These are phyloP conservation scores for Capitulum mitella DNA, from an alignment of 2,888 invertebrate genomes.

Conservation along the genomic window DNA sequence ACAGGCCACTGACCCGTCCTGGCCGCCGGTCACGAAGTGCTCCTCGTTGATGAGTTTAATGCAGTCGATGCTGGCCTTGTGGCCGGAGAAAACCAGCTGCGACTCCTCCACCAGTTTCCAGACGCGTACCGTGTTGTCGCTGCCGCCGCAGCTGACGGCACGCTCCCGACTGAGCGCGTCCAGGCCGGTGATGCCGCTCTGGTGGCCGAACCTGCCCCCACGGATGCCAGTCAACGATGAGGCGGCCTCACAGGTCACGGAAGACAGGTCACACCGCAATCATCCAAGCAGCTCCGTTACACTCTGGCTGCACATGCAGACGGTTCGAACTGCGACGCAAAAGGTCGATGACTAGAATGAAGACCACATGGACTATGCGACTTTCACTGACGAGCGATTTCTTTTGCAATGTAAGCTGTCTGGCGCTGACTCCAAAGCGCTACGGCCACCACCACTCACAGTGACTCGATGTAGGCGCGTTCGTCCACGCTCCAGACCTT, in stretches of 20 bases:
- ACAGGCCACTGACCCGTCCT: constrained; percentile 75
- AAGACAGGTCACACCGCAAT: too few relatives aligned
- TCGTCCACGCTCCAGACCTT: constrained; percentile 95
- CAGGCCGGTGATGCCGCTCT: constrained; percentile 73
- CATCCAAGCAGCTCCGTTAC: too few relatives aligned
- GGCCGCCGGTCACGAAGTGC: constrained; percentile 83
- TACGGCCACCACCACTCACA: too few relatives aligned
- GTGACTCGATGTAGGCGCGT: constrained; percentile 89
- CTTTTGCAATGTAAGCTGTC: too few relatives aligned
- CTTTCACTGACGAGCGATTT: too few relatives aligned
- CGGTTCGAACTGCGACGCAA: too few relatives aligned
- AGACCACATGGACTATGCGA: too few relatives aligned
- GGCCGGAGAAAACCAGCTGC: constrained; percentile 86
- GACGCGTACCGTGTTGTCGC: constrained; percentile 75
- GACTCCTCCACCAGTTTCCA: constrained; percentile 98
- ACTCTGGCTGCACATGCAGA: too few relatives aligned
- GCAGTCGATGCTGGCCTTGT: constrained; percentile 72
- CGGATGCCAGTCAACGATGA: too few relatives aligned
- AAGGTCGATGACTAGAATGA: too few relatives aligned
- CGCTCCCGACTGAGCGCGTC: constrained; percentile 80
- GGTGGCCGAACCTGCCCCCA: constrained; percentile 68
- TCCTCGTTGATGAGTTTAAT: constrained; percentile 88
- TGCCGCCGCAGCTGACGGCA: constrained; percentile 80
- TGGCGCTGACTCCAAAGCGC: too few relatives aligned
- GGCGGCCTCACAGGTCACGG: too few relatives aligned